Conservation (phyloP, 2,888 invertebrate genomes). For the Xanthorhoe designata region DNA sequence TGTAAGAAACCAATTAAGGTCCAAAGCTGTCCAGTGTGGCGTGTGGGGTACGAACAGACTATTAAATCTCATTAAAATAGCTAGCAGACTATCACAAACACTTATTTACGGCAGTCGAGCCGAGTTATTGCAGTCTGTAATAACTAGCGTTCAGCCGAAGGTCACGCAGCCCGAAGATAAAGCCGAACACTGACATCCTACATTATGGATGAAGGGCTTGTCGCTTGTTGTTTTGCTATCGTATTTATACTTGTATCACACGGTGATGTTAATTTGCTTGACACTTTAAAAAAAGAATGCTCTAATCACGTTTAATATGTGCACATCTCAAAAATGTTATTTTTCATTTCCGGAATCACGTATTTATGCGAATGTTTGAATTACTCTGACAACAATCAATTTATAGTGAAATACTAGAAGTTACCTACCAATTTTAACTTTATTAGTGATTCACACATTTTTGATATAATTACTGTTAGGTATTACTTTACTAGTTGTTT, state of each 20-base stretch:
- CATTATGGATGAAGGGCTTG: not conserved
- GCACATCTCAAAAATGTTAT: not conserved
- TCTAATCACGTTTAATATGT: not conserved
- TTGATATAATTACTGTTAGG: not conserved
- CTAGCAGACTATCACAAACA: constrained; percentile 74
- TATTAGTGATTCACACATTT: not conserved
- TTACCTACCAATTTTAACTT: not conserved
- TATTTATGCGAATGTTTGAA: too few relatives aligned
- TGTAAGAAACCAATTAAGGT: constrained; percentile 78
- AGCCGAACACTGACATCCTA: constrained; percentile 14
- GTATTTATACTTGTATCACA: not conserved
- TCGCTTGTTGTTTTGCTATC: not conserved
- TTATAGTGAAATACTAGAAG: not conserved
- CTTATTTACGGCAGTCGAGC: constrained; percentile 68
- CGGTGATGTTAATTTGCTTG: not conserved
- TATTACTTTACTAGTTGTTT: too few relatives aligned
- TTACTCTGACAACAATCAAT: not conserved
- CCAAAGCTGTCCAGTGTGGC: constrained; percentile 69
- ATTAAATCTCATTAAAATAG: constrained; percentile 80
- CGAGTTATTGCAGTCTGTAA: constrained; percentile 69
- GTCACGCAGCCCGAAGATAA: constrained; percentile 24
- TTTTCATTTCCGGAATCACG: not conserved
- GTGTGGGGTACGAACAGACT: constrained; percentile 57
- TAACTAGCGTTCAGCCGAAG: constrained; percentile 17
- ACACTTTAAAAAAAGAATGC: not conserved